Evolutionary conservation across 2,113 vertebrate species (phyloP).

Genomic region (Parus major): DNA sequence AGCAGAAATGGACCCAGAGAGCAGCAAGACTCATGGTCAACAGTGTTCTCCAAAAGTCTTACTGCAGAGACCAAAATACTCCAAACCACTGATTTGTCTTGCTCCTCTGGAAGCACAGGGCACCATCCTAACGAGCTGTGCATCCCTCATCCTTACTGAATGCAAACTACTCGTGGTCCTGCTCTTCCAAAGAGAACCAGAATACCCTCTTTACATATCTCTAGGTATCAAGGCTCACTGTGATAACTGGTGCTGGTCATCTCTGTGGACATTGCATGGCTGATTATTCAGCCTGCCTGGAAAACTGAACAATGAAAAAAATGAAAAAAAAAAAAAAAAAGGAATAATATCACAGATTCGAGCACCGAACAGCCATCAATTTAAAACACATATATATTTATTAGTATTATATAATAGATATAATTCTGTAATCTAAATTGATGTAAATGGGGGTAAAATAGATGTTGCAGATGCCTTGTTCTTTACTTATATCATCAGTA

Average conservation of each 20-base stretch:
- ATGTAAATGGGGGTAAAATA: not conserved
- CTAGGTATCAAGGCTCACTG: not conserved
- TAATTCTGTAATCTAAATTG: not conserved
- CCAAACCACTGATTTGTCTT: not conserved
- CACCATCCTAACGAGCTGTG: not conserved
- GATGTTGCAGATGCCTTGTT: not conserved
- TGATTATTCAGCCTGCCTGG: not conserved
- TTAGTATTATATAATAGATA: not conserved
- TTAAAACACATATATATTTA: not conserved
- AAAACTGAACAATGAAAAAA: not conserved
- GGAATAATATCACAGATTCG: not conserved
- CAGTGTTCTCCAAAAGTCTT: not conserved
- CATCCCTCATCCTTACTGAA: not conserved
- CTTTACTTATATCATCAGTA: not conserved
- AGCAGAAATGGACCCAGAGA: not conserved
- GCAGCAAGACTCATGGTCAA: rapidly evolving
- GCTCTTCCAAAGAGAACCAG: not conserved
- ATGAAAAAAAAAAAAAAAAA: not conserved
- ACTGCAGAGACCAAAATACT: not conserved
- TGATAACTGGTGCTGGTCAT: not conserved
- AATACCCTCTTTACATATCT: not conserved
- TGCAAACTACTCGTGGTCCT: not conserved
- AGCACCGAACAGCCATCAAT: not conserved
- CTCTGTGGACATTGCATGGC: not conserved
- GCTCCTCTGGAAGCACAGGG: not conserved